Percentiles rank a stretch among this genome's conserved stretches.
Evolutionary conservation across 2,888 invertebrate species (phyloP).

Genomic region (Alloplasta piceator): DNA sequence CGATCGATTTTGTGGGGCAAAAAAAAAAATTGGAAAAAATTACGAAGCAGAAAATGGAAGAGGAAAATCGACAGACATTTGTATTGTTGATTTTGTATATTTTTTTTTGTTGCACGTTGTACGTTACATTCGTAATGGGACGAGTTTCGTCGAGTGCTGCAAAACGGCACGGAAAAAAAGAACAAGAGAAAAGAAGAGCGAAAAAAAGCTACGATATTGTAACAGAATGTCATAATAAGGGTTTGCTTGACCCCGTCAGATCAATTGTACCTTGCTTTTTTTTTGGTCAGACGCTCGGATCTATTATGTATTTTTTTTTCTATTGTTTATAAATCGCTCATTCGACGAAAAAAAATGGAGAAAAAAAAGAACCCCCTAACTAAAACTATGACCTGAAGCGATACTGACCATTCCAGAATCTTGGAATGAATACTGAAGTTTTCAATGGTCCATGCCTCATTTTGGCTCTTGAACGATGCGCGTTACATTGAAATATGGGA

Average conservation of each 20-base stretch:
- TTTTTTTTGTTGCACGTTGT: constrained; percentile 46
- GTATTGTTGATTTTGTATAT: constrained; percentile 37
- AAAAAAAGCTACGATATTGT: constrained; percentile 44
- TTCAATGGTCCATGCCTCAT: constrained; percentile 73
- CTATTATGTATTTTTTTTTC: constrained; percentile 26
- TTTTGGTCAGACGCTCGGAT: constrained; percentile 65
- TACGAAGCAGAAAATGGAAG: background rate
- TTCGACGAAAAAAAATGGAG: constrained; percentile 30
- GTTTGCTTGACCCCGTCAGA: constrained; percentile 63
- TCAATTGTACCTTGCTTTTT: constrained; percentile 62
- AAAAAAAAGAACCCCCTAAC: constrained; percentile 39
- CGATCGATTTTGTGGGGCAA: background rate
- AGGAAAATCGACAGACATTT: background rate
- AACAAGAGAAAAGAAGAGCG: constrained; percentile 15
- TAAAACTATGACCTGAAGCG: constrained; percentile 64
- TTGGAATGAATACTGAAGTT: constrained; percentile 80
- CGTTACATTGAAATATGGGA: constrained; percentile 50
- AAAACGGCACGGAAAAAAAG: constrained; percentile 44
- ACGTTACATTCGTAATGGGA: constrained; percentile 61
- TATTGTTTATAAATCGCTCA: constrained; percentile 27
- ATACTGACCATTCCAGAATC: constrained; percentile 71
- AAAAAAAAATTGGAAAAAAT: constrained; percentile 1
- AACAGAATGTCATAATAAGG: constrained; percentile 57
- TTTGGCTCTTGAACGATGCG: constrained; percentile 64
- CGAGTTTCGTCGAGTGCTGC: constrained; percentile 50